Evolutionary conservation across 2,113 vertebrate genomes (phyloP), one percentile per base, ranked within the genome.

Genomic region (Ailuropoda melanoleuca): DNA sequence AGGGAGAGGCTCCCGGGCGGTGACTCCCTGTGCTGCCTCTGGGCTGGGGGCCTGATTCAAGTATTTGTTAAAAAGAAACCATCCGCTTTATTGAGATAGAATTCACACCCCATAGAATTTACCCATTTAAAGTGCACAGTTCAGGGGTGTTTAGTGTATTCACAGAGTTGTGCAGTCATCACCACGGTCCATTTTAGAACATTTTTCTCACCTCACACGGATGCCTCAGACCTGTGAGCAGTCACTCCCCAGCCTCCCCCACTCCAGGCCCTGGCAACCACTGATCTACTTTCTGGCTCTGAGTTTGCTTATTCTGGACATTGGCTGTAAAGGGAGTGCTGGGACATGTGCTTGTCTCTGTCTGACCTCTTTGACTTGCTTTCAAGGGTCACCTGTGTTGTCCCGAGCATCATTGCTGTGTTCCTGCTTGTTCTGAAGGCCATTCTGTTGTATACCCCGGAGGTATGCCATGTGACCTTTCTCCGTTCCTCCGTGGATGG

Each of bases 351-450:
- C 18, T 53, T 15, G 21, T 55, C 31, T 31, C 10, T n/a, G 11
- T 50, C 24, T 53, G 19, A 26, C 34, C 78, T 24, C 34, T 82
- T n/a, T 31, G 46, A 46, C 26, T 6, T 46, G 53, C 80, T 56
- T 37, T 29, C 6, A 8, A 9, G 77, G 72, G 21, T 43, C 50
- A 0, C 53, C 43, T 1, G 0, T 8, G 31, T 24, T 29, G 1
- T 24, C 7, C 13, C 2, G 0, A 14, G 4, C 11, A 0, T 62
- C 39, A 8, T 18, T 8, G 5, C 19, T 12, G 1, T 11, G 1
- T 70, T n/a, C 66, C 15, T 56, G 39, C 62, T 78, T 12, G 2
- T 5, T 23, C 55, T 34, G 17, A 66, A 4, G 60, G 9, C 9
- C 23, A 8, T 2, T 23, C 60, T 8, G 0, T 24, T 3, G 37